These are phyloP conservation scores for Aegithalos caudatus DNA, from an alignment of 2,113 vertebrate species.

Conservation along the genomic window DNA sequence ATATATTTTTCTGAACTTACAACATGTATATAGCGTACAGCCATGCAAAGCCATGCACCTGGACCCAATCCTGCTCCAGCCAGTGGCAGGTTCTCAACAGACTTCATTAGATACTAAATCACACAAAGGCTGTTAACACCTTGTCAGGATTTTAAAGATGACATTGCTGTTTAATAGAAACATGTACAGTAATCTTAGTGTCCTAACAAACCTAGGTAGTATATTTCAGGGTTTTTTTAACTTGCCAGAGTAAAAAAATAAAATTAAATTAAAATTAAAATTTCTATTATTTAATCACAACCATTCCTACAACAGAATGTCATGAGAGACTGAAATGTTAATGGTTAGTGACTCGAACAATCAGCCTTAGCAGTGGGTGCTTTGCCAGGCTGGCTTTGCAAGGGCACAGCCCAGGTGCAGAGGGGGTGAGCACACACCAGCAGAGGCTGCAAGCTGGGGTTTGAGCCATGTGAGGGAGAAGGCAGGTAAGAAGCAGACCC, in stretches of 20 bases:
- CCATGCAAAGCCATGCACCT: not conserved
- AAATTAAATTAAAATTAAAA: not conserved
- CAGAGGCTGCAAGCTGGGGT: not conserved
- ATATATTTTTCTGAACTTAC: not conserved
- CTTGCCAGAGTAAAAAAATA: not conserved
- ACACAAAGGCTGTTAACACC: not conserved
- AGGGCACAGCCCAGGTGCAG: not conserved
- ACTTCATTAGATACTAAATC: not conserved
- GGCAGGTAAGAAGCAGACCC: not conserved
- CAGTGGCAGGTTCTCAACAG: not conserved
- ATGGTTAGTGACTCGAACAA: not conserved
- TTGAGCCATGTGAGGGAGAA: not conserved
- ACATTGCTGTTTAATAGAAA: not conserved
- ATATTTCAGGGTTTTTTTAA: not conserved
- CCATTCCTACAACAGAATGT: not conserved
- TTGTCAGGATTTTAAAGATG: not conserved
- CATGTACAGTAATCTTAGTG: fast-evolving
- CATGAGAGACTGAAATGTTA: not conserved
- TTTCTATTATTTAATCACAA: not conserved
- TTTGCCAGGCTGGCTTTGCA: not conserved
- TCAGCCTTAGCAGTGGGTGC: fast-evolving
- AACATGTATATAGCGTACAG: not conserved
- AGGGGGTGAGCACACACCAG: not conserved
- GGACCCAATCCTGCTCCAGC: not conserved
- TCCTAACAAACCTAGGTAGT: not conserved